Conservation (phyloP, 2,888 invertebrate genomes). For the Hydropsyche betteni region DNA sequence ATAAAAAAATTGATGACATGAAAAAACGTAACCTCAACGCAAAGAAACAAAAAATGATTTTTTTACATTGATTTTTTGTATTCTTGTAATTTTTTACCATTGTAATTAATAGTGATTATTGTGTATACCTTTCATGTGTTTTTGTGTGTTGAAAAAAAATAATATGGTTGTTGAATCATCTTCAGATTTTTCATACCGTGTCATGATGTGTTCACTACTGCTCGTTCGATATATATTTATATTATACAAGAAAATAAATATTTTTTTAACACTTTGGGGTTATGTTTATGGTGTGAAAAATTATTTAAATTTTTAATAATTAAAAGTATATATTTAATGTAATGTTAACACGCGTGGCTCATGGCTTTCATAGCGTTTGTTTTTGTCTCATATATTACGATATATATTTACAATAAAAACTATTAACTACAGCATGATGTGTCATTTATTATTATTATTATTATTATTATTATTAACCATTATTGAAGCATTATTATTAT, state of each 20-base stretch:
- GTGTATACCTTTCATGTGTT: conserved; percentile 32
- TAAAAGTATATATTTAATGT: conserved; percentile 54
- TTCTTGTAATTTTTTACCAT: conserved; percentile 32
- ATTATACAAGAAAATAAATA: conserved; percentile 32
- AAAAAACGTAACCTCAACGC: background rate
- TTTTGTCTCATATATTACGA: conserved; percentile 50
- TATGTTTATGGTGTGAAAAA: conserved; percentile 38
- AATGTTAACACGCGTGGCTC: conserved; percentile 60
- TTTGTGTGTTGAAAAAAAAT: conserved; percentile 27
- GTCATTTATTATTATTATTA: conserved; percentile 58
- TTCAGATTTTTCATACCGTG: conserved; percentile 32
- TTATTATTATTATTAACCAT: conserved; percentile 60
- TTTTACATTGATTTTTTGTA: conserved; percentile 20
- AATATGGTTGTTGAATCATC: conserved; percentile 33
- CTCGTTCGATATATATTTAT: conserved; percentile 33
- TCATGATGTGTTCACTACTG: conserved; percentile 32
- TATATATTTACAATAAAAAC: conserved; percentile 45
- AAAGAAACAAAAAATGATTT: conserved; percentile 22
- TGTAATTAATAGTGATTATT: conserved; percentile 32
- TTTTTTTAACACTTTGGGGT: conserved; percentile 41
- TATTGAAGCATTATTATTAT: conserved; percentile 61
- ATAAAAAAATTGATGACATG: background rate
- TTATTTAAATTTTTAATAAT: conserved; percentile 31
- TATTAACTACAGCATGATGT: conserved; percentile 49
- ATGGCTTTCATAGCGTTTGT: conserved; percentile 50